Conservation (phyloP, 2,797 vertebrate genomes). For the Dendrocincla fuliginosa region DNA sequence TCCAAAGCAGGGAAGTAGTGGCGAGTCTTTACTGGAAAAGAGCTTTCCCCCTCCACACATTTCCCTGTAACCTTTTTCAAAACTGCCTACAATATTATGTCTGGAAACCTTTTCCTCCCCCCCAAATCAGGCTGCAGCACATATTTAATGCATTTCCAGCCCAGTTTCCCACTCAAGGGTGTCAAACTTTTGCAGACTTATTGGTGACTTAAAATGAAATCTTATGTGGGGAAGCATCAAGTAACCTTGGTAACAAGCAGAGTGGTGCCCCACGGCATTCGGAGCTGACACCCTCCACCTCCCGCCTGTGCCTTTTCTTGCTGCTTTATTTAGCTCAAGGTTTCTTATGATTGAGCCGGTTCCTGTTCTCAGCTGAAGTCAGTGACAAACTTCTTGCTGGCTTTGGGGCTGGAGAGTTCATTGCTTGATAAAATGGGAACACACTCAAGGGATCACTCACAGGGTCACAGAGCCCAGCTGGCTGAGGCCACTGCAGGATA, state of each 20-base stretch:
- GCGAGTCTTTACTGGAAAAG: not conserved
- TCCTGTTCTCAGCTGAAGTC: conserved; percentile 13
- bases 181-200: conserved; percentile 7
- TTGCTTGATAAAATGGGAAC: conserved; percentile 2
- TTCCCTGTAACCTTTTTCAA: not conserved
- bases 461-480: conserved; percentile 6
- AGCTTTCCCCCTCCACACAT: not conserved
- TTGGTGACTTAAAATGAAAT: not conserved
- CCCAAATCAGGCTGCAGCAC: not conserved
- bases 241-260: conserved; percentile 4
- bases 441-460: not conserved
- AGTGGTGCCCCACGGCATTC: not conserved
- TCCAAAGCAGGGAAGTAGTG: not conserved
- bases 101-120: not conserved
- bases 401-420: conserved; percentile 9
- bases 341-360: conserved; percentile 1
- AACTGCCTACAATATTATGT: not conserved
- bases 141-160: not conserved
- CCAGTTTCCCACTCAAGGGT: not conserved
- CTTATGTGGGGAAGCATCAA: not conserved
- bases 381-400: conserved; percentile 30
- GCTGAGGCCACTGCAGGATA: not conserved
- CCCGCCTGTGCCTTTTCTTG: not conserved
- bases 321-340: conserved; percentile 29
- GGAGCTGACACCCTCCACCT: not conserved